Evolutionary conservation across 2,888 invertebrate genomes (phyloP), one percentile per base, ranked within the genome.

Genomic region (Encarsia formosa): DNA sequence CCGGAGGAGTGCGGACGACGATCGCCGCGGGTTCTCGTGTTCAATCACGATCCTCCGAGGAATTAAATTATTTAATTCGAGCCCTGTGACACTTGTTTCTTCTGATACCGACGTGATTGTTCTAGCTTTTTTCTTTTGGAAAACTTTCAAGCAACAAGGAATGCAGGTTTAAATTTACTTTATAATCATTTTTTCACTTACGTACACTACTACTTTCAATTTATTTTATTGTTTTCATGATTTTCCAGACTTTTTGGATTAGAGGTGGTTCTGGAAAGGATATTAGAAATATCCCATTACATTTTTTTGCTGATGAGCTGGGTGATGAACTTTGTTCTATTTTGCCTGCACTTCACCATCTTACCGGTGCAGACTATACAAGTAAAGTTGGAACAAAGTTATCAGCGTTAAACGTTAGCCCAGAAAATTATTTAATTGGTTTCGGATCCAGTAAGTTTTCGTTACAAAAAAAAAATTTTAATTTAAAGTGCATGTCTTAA

Each of bases 361-460:
- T 54, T 1, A 49, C 49, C 2, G 54, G 54, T 13, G 24, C 42
- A n/a, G 46, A 50, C 22, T 50, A 54, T 37, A 47, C 54, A 0
- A 54, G 50, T 24, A 51, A 43, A 16, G 37, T 54, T 20, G 50
- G 50, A 5, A 54, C 52, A 11, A 56, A 56, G n/a, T 9, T 26
- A 8, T 5, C 15, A 16, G 45, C 45, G 5, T 24, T 45, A 24
- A 35, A 45, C 35, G 18, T 1, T n/a, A 35, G 37, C 13, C 45
- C 45, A 13, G 37, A 24, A 18, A 8, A 20, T 4, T 38, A n/a
- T 13, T 15, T 38, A 2, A 9, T 20, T 11, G 4, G 20, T n/a
- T 38, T 38, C 13, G 38, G 22, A 3, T 8, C 3, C 19, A 11
- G 38, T 38, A 20, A n/a, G n/a, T n/a, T n/a, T n/a, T n/a, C n/a